Conservation (phyloP, 2,888 invertebrate genomes). For the Bellardia bayeri region DNA sequence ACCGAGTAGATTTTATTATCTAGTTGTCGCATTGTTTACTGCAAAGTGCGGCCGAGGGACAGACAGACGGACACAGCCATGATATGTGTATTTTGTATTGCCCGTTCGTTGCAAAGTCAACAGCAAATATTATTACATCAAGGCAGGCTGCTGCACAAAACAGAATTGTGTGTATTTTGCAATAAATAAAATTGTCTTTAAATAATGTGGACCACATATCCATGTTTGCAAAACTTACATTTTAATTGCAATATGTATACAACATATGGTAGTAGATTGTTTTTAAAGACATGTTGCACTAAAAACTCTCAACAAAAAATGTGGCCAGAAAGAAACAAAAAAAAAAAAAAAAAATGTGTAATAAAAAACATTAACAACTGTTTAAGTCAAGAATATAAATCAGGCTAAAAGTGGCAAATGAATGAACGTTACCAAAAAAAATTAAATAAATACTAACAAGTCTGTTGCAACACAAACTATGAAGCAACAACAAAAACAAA, state of each 20-base stretch:
- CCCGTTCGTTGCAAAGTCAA: background rate
- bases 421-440: background rate
- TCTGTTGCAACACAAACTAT: slow-evolving; percentile 6
- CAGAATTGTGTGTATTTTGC: background rate
- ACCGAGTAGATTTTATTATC: slow-evolving; percentile 35
- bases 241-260: slow-evolving; percentile 1
- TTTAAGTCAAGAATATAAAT: slow-evolving; percentile 70
- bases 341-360: background rate
- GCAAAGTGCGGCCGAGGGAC: slow-evolving; percentile 28
- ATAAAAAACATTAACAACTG: slow-evolving; percentile 60
- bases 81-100: background rate
- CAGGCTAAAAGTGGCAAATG: slow-evolving; percentile 50
- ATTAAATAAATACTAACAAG: background rate
- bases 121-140: slow-evolving; percentile 11
- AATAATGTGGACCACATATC: slow-evolving; percentile 26
- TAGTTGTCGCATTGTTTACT: slow-evolving; percentile 61
- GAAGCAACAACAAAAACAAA: slow-evolving; percentile 31
- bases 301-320: slow-evolving; percentile 10
- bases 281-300: slow-evolving; percentile 23
- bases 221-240: background rate
- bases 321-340: slow-evolving; percentile 50
- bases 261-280: too few relatives aligned
- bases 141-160: background rate
- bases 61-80: background rate
- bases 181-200: slow-evolving; percentile 36